Base-by-base conservation (phyloP, 2,797 vertebrate genomes). In the Enteromius treurensis region DNA sequence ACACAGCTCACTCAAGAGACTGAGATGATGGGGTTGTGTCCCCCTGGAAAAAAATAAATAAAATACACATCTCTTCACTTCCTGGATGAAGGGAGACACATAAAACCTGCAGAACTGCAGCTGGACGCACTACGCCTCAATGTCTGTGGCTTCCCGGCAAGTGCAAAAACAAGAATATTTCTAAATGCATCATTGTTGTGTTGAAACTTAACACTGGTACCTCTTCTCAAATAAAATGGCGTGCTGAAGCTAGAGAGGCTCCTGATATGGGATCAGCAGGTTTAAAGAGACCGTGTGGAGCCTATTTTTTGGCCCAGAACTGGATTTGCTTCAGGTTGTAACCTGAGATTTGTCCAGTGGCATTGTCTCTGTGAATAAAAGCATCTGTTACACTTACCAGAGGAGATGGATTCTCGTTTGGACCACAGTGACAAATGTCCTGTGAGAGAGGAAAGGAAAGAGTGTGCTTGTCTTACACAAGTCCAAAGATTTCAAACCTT, bases 341-440 rank as follows among this genome's bases (percentile, higher is more conserved):
- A n/a, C 49, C 1, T 0, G 7, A 26, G 13, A 8, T 26, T 17
- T 58, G 73, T 17, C 21, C 34, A 23, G 32, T 4, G 51, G 53
- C 51, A 58, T 10, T 40, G 32, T 76, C 73, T 23, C 34, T 40
- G 73, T 76, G 58, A 58, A 76, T 40, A 40, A 76, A 76, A 76
- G 64, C 32, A 76, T 58, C 32, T 40, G 51, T 58, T 58, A 76
- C 73, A 40, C 73, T 40, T 23, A 76, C 32, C 51, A 58, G 21
- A 34, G 2, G 73, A 8, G 34, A 40, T 23, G 0, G 5, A 40
- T 58, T 40, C 34, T 58, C 6, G 15, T 15, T 17, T 40, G 73
- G 51, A 75, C 73, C 13, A 75, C 51, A 40, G 13, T 7, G 32
- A 58, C 32, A 58, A 40, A 13, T 58, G 51, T 75, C 51, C 32